Evolutionary conservation across 2,113 vertebrate species (phyloP), one percentile per base, ranked within the genome.

Genomic region (Indicator indicator): DNA sequence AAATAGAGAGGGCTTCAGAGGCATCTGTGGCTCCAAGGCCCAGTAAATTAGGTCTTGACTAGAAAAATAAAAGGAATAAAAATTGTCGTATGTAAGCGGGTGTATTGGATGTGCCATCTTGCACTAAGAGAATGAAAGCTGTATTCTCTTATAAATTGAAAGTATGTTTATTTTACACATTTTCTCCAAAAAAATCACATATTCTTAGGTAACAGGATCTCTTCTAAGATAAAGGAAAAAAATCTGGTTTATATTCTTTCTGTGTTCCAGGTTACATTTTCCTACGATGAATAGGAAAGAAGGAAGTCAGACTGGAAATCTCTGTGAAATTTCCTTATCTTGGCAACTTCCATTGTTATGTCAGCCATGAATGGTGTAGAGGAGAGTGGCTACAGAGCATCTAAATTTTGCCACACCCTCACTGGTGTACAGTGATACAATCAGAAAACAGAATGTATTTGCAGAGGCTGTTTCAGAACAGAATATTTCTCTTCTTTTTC

Each of bases 31-130:
- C 88, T 95, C 20, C 82, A 88, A 89, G 89, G 74, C 71, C 85
- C 48, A 72, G 40, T 77, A 96, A 94, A 96, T 86, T 95, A 94
- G 30, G 62, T 89, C 83, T 93, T 86, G 81, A 87, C 67, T 82
- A 70, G 69, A 92, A 93, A 93, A 89, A 91, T 80, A 74, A 89
- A 94, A 80, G 16, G 17, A 94, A 89, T 89, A 85, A 89, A 91
- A 91, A 60, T 63, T 68, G 82, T 60, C 19, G 13, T 77, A 50
- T 68, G 13, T 85, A 93, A 60, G 56, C 77, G 28, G 6, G 32
- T 77, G 52, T 38, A 74, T 27, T 80, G 56, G 17, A 44, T 74
- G 11, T 27, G 15, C 60, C 74, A 33, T 50, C 46, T 94, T 82
- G 13, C 60, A 71, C 54, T 68, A 55, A 86, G 40, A 54, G 33